Conservation (phyloP, 92 coral and sea anemone genomes). For the Palythoa grandis region DNA sequence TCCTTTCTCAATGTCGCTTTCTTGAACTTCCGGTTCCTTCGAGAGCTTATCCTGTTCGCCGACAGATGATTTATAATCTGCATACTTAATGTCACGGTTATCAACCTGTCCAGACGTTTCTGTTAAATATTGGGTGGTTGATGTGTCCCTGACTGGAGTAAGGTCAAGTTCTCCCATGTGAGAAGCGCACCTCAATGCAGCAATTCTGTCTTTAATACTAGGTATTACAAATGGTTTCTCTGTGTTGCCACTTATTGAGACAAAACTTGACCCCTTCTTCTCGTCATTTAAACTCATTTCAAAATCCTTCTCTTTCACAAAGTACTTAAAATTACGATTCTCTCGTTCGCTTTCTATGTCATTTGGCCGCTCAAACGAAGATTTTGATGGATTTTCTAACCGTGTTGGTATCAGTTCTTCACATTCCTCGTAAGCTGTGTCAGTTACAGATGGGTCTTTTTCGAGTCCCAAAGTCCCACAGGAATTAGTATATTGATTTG, state of each 20-base stretch:
- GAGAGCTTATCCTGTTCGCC: not conserved
- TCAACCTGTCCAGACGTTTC: not conserved
- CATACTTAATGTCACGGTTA: not conserved
- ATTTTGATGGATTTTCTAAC: not conserved
- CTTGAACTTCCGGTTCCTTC: not conserved
- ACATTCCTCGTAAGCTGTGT: not conserved
- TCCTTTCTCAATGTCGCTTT: not conserved
- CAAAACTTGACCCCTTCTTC: not conserved
- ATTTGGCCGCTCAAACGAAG: not conserved
- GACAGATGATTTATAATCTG: not conserved
- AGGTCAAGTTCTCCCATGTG: slow-evolving; percentile 58
- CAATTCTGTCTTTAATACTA: slow-evolving; percentile 63
- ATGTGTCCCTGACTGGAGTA: slow-evolving; percentile 49
- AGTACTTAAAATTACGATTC: not conserved
- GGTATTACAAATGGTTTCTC: slow-evolving; percentile 34
- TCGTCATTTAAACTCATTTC: not conserved
- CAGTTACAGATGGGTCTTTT: not conserved
- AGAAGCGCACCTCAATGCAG: slow-evolving; percentile 55
- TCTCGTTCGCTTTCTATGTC: not conserved
- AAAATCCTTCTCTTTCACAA: not conserved
- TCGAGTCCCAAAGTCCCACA: not conserved
- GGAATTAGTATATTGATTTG: not conserved
- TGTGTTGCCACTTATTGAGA: not conserved
- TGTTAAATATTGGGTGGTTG: not conserved
- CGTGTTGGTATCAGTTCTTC: slow-evolving; percentile 37